Evolutionary conservation across 2,113 vertebrate species (phyloP).

Genomic region (Xenopus tropicalis): UCB_Xtro_10.0 CM004443.2:77453501-77454000

Average conservation of each 20-base stretch:
- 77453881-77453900: slow-evolving; percentile 34
- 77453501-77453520: too few species aligned
- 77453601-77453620: too few species aligned
- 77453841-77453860: slow-evolving; percentile 12
- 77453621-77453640: too few species aligned
- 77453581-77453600: too few species aligned
- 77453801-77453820: background rate
- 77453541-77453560: too few species aligned
- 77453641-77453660: too few species aligned
- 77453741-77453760: slow-evolving; percentile 2
- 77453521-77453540: too few species aligned
- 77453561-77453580: too few species aligned
- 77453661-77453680: too few species aligned
- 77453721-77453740: too few species aligned
- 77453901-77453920: slow-evolving; percentile 41
- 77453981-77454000: slow-evolving; percentile 36
- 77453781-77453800: background rate
- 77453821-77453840: background rate
- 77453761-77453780: background rate
- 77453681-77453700: too few species aligned
- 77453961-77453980: slow-evolving; percentile 39
- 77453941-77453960: slow-evolving; percentile 28
- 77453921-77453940: slow-evolving; percentile 42
- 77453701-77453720: too few species aligned
- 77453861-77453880: slow-evolving; percentile 27